Evolutionary conservation across 2,888 invertebrate species (phyloP).

Genomic region (Lasioglossum oenotherae): DNA sequence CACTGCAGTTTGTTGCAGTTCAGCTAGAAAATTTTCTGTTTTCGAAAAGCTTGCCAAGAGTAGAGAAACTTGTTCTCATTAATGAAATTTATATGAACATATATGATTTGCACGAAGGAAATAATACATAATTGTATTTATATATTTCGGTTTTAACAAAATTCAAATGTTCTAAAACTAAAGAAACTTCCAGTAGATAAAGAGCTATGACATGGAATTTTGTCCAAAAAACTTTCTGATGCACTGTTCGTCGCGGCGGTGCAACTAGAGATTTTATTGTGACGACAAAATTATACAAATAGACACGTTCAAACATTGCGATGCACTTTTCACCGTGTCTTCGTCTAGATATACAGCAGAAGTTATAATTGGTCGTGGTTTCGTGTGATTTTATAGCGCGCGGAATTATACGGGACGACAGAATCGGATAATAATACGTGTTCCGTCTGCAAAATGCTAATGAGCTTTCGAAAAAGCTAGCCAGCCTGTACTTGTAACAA

Average conservation of each 20-base stretch:
- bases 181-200: too few relatives aligned
- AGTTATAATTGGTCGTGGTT: constrained; percentile 39
- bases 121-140: too few relatives aligned
- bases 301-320: neutral
- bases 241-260: neutral
- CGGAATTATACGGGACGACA: constrained; percentile 16
- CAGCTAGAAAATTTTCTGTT: too few relatives aligned
- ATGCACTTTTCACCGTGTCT: neutral
- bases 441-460: constrained; percentile 40
- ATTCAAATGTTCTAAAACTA: too few relatives aligned
- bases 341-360: neutral
- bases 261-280: too few relatives aligned
- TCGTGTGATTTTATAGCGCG: constrained; percentile 21
- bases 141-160: too few relatives aligned
- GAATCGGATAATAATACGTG: constrained; percentile 24
- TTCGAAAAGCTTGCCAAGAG: too few relatives aligned
- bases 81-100: too few relatives aligned
- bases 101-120: too few relatives aligned
- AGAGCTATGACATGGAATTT: too few relatives aligned
- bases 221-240: neutral
- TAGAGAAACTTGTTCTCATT: too few relatives aligned
- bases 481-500: constrained; percentile 47
- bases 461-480: constrained; percentile 43
- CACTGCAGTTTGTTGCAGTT: too few relatives aligned
- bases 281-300: neutral